Evolutionary conservation across 2,888 invertebrate genomes (phyloP).

Genomic region (Lobophora halterata): DNA sequence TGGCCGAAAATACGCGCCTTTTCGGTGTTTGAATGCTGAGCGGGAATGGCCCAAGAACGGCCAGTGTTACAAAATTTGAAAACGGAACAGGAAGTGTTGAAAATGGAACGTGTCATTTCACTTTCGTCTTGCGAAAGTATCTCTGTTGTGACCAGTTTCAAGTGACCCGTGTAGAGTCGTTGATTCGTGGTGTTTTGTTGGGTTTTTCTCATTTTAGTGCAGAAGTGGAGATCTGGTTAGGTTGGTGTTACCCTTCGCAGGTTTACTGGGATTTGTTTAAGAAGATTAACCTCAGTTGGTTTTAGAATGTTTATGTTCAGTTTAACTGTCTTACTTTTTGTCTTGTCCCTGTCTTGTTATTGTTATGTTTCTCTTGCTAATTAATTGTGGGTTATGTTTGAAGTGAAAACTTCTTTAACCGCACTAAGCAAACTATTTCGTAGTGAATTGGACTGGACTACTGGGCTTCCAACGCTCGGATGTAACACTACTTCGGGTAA

Average conservation of each 20-base stretch:
- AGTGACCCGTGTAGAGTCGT: slow-evolving; percentile 31
- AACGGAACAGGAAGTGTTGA: slow-evolving; percentile 48
- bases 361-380: too few species aligned
- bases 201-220: slow-evolving; percentile 12
- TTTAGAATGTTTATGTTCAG: slow-evolving; percentile 19
- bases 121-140: slow-evolving; percentile 49
- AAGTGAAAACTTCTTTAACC: too few species aligned
- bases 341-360: too few species aligned
- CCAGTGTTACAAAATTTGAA: slow-evolving; percentile 35
- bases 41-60: slow-evolving; percentile 19
- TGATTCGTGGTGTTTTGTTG: slow-evolving; percentile 14
- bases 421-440: too few species aligned
- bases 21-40: slow-evolving; percentile 18
- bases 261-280: slow-evolving; percentile 32
- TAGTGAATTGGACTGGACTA: too few species aligned
- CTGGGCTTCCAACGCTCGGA: too few species aligned
- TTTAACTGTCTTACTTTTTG: slow-evolving; percentile 15
- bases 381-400: too few species aligned
- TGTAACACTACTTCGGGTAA: too few species aligned
- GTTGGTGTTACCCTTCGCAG: slow-evolving; percentile 32
- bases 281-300: slow-evolving; percentile 26
- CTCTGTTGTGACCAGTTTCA: slow-evolving; percentile 31
- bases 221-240: slow-evolving; percentile 25
- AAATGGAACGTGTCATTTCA: slow-evolving; percentile 50
- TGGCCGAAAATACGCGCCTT: slow-evolving; percentile 14